Evolutionary conservation across 2,888 invertebrate species (phyloP).

Genomic region (Spicauda simplicius): DNA sequence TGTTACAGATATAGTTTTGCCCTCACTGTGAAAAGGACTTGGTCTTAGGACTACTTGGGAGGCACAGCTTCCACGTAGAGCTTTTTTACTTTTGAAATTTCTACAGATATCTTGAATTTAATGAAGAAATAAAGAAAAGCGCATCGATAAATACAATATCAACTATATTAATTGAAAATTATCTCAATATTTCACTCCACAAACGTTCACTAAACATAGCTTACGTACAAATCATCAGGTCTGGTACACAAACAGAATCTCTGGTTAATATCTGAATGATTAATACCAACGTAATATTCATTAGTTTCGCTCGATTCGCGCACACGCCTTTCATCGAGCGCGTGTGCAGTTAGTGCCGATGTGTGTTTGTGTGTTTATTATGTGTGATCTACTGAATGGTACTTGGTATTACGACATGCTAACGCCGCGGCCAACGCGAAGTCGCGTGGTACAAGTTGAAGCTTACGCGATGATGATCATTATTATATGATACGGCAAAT

Average conservation of each 20-base stretch:
- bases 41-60: too few species aligned
- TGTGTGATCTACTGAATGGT: slow-evolving; percentile 22
- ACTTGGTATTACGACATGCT: slow-evolving; percentile 16
- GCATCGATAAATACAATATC: too few species aligned
- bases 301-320: slow-evolving; percentile 55
- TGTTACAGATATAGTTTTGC: too few species aligned
- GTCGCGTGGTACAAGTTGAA: slow-evolving; percentile 12
- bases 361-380: slow-evolving; percentile 11
- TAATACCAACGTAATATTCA: slow-evolving; percentile 48
- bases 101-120: too few species aligned
- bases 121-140: too few species aligned
- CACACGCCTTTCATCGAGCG: slow-evolving; percentile 43
- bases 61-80: too few species aligned
- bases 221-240: slow-evolving; percentile 8
- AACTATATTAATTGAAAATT: too few species aligned
- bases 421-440: slow-evolving; percentile 2
- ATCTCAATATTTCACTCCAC: background rate
- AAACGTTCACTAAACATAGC: background rate
- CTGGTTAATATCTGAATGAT: slow-evolving; percentile 21
- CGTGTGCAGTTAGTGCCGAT: background rate
- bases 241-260: slow-evolving; percentile 8
- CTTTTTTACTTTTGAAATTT: too few species aligned
- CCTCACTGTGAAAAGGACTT: too few species aligned
- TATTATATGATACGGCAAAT: too few species aligned
- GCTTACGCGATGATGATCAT: background rate